Base-by-base conservation (phyloP, 1,140 invertebrate genomes). In the Apis laboriosa region DNA sequence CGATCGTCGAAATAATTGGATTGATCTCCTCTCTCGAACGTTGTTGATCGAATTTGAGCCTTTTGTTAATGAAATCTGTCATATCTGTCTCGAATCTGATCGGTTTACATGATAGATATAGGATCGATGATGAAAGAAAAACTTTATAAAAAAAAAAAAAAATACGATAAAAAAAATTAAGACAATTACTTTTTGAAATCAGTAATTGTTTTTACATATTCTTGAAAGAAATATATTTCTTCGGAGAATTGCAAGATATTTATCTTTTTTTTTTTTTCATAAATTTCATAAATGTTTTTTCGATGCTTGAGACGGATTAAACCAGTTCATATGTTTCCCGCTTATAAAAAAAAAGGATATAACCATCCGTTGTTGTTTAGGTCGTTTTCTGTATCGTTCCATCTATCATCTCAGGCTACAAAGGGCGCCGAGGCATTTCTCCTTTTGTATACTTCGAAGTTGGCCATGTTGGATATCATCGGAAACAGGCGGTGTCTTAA, bases 1-100 rank as follows among this genome's bases (percentile, higher is more conserved):
- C 68, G 70, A 77, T 84, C 74, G 34, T 75, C 84, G 75, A 21
- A 82, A 73, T 85, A 84, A 88, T 80, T 81, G 71, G 58, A 82
- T 73, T 34, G 80, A 68, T 70, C 68, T 24, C 24, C 49, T 80
- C 76, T n/a, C n/a, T 64, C 17, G 2, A 24, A 55, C 21, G 75
- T n/a, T 72, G 34, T n/a, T 53, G 9, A 19, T 66, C 61, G 64
- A 72, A 76, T 86, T 77, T 73, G n/a, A 63, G 34, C 34, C 56
- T 21, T 19, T 13, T 19, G 73, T 83, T 60, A 66, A 61, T 67
- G 81, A 70, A 72, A 51, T 15, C 60, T 80, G 34, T 34, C 34
- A 34, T 2, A 34, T 34, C 75, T 68, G 61, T 77, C 21, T 68
- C 53, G 64, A 56, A 11, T 58, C 28, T 34, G 76, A 74, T 68